Base-by-base conservation (phyloP, 2,797 vertebrate genomes). In the Halcyon leucocephala region DNA sequence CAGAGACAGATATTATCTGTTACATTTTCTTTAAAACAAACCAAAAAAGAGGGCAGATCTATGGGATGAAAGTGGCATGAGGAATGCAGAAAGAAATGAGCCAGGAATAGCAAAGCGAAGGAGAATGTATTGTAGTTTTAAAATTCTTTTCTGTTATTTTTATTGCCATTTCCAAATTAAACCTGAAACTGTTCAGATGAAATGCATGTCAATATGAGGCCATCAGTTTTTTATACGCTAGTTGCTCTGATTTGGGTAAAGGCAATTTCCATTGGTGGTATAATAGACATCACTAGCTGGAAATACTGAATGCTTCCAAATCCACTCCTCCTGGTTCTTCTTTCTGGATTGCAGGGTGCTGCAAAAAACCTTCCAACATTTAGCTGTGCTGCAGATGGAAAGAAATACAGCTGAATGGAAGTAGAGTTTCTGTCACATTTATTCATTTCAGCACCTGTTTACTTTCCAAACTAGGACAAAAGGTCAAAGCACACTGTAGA, bases 391-490 rank as follows among this genome's bases (percentile, higher is more conserved):
- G 29, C 41, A 37, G n/a, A 31, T 61, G n/a, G n/a, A 76, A 69
- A 72, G 55, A 93, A 89, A 58, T 69, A 18, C 7, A 77, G 28
- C 15, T 58, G n/a, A 88, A 74, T 60, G 18, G 14, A 90, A 78
- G 6, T 28, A 15, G 24, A 65, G 12, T 42, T 96, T 76, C 82
- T 95, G 85, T 90, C 79, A 81, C 65, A 65, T 94, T 81, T 88
- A 64, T 73, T 94, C 25, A 74, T 86, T 93, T 94, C 85, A 88
- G 19, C 17, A 71, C 46, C 80, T 93, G 65, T 78, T 94, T 94
- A 72, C 26, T 81, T 91, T 95, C 26, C 28, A 72, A 81, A 84
- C 15, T 42, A 19, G 71, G 66, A 89, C 86, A 93, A 95, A 92
- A 89, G 49, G 62, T 82, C 66, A 95, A 89, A 79, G 42, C 11